These are phyloP conservation scores for Caenorhabditis panamensis DNA, from an alignment of 2,888 invertebrate genomes.

Conservation along the genomic window DNA sequence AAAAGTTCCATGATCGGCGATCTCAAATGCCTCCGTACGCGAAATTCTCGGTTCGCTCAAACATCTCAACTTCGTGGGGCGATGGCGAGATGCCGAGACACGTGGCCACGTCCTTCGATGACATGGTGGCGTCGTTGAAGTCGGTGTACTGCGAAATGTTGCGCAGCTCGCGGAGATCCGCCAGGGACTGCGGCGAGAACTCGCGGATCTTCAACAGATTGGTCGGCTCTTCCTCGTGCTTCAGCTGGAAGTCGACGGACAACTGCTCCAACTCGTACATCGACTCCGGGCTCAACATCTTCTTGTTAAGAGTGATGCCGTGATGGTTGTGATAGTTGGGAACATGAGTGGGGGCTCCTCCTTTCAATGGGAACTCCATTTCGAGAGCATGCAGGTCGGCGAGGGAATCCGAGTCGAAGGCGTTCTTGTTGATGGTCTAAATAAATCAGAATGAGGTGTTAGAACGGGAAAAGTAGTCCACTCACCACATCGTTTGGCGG, in stretches of 20 bases:
- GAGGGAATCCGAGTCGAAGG: constrained; percentile 24
- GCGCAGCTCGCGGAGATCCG: too few species aligned
- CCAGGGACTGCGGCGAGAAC: too few species aligned
- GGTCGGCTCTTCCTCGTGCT: too few species aligned
- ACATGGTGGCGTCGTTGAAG: constrained; percentile 7
- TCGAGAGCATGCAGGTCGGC: constrained; percentile 12
- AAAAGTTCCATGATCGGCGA: not conserved
- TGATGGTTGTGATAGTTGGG: not conserved
- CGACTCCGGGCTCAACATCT: constrained; percentile 48
- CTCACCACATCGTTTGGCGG: constrained; percentile 58
- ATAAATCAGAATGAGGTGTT: not conserved
- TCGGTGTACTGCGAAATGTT: too few species aligned
- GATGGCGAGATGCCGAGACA: constrained; percentile 42
- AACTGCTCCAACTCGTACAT: constrained; percentile 48
- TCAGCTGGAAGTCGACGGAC: constrained; percentile 26
- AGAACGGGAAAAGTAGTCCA: not conserved
- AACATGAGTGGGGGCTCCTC: too few species aligned
- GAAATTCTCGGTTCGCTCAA: constrained; percentile 50
- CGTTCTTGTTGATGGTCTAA: constrained; percentile 52
- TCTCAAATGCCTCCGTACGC: constrained; percentile 45
- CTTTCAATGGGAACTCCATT: too few species aligned
- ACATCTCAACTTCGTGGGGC: too few species aligned
- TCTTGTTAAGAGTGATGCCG: constrained; percentile 41
- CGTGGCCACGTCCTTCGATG: constrained; percentile 43
- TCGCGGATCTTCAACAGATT: too few species aligned